A percentile compares a stretch with the other conserved stretches of the same genome.
These are phyloP conservation scores for Volucella inflata DNA, from an alignment of 2,888 invertebrate species.

Conservation along the genomic window DNA sequence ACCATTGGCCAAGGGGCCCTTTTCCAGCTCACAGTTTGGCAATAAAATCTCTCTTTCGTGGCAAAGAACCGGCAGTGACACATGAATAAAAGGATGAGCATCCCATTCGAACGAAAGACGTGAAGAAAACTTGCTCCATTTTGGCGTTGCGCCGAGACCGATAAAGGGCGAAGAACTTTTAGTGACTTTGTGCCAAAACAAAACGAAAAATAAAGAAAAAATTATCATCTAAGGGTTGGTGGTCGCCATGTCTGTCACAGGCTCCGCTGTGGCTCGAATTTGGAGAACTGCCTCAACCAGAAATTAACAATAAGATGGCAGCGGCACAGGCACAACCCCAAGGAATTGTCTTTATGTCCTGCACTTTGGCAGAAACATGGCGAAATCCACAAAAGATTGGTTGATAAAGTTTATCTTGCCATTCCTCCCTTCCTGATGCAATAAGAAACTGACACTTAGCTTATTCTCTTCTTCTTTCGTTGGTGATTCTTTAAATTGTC, in stretches of 20 bases:
- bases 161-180: constrained; percentile 59
- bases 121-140: constrained; percentile 4
- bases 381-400: too few relatives aligned
- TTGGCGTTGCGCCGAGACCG: constrained; percentile 54
- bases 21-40: constrained; percentile 40
- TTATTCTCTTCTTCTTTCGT: constrained; percentile 17
- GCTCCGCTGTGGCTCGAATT: constrained; percentile 67
- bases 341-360: constrained; percentile 56
- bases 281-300: constrained; percentile 65
- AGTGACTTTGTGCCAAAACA: constrained; percentile 55
- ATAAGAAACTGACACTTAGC: not conserved
- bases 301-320: constrained; percentile 58
- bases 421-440: too few relatives aligned
- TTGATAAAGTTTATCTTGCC: too few relatives aligned
- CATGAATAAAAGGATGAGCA: not conserved
- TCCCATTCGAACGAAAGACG: not conserved
- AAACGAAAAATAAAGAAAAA: constrained; percentile 3
- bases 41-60: constrained; percentile 48
- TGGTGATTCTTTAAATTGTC: not conserved
- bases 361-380: constrained; percentile 1
- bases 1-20: constrained; percentile 35
- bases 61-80: constrained; percentile 28
- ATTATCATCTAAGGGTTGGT: constrained; percentile 43
- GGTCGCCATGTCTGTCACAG: constrained; percentile 9
- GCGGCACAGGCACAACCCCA: constrained; percentile 9